Conservation (phyloP, 2,888 invertebrate species). For the Malacosoma neustria region DNA sequence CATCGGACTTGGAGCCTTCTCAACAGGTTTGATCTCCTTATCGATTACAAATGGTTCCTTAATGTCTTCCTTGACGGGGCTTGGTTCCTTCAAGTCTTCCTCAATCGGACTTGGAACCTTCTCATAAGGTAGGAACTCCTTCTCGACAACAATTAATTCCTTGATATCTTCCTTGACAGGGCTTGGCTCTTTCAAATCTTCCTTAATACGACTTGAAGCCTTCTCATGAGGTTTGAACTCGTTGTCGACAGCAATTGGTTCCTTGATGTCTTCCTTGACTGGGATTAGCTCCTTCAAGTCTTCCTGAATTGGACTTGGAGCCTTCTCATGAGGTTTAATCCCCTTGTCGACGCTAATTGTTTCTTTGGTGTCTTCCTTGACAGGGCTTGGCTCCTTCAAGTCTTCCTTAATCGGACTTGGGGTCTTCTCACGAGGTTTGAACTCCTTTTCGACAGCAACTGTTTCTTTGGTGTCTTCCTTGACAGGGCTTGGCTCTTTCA, state of each 20-base stretch:
- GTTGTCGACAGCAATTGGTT: constrained; percentile 2
- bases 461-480: not conserved
- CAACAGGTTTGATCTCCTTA: constrained; percentile 9
- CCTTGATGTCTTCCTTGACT: constrained; percentile 4
- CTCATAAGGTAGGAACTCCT: constrained; percentile 5
- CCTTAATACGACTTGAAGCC: constrained; percentile 5
- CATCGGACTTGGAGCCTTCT: constrained; percentile 7
- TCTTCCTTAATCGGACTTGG: constrained; percentile 4
- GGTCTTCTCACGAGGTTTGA: not conserved
- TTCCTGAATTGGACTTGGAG: constrained; percentile 3
- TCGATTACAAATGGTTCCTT: not conserved
- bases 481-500: not conserved
- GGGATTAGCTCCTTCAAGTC: constrained; percentile 6
- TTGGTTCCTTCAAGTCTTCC: not conserved
- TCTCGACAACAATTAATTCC: constrained; percentile 3
- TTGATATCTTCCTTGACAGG: constrained; percentile 3
- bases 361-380: not conserved
- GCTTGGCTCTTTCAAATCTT: not conserved
- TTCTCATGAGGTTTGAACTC: constrained; percentile 1
- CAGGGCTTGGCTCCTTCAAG: constrained; percentile 4
- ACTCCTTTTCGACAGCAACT: not conserved
- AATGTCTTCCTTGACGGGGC: constrained; percentile 1
- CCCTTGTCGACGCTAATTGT: not conserved
- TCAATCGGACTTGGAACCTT: not conserved
- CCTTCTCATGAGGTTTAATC: not conserved